phyloP scores from a whole-genome alignment of 2,113 vertebrate genomes.

The Oceanites oceanicus region DNA sequence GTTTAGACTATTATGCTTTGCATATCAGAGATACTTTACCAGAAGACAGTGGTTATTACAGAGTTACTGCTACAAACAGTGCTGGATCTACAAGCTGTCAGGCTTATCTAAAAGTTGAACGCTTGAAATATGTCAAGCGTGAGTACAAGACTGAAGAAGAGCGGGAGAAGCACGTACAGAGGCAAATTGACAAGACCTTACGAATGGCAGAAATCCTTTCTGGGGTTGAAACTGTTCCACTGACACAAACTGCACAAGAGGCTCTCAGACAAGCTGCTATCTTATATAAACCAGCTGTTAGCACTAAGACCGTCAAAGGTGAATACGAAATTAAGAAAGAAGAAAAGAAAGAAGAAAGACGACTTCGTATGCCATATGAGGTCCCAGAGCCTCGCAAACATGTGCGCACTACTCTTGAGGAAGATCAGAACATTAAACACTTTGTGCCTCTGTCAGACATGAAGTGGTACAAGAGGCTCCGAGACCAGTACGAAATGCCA shows the following conservation, averaged over 20 bases:
- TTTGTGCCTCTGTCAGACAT: constrained; percentile 95
- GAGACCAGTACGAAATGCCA: constrained; percentile 97
- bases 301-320: constrained; percentile 88
- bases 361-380: constrained; percentile 92
- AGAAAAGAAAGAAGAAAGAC: constrained; percentile 90
- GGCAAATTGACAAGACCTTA: constrained; percentile 90
- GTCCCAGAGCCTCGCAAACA: constrained; percentile 85
- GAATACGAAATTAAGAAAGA: constrained; percentile 86
- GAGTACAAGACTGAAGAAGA: constrained; percentile 86
- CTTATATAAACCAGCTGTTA: constrained; percentile 92
- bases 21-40: constrained; percentile 91
- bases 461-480: constrained; percentile 98
- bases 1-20: constrained; percentile 94
- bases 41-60: constrained; percentile 93
- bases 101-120: constrained; percentile 90
- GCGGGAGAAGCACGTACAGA: constrained; percentile 74
- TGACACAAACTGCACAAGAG: constrained; percentile 88
- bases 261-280: constrained; percentile 91
- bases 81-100: constrained; percentile 97
- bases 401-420: constrained; percentile 79
- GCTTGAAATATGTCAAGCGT: constrained; percentile 86
- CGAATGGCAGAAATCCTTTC: constrained; percentile 91
- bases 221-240: constrained; percentile 80
- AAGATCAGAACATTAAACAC: constrained; percentile 91
- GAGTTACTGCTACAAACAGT: constrained; percentile 94